Conservation (phyloP, 2,888 invertebrate species). For the Lithophane semibrunnea region DNA sequence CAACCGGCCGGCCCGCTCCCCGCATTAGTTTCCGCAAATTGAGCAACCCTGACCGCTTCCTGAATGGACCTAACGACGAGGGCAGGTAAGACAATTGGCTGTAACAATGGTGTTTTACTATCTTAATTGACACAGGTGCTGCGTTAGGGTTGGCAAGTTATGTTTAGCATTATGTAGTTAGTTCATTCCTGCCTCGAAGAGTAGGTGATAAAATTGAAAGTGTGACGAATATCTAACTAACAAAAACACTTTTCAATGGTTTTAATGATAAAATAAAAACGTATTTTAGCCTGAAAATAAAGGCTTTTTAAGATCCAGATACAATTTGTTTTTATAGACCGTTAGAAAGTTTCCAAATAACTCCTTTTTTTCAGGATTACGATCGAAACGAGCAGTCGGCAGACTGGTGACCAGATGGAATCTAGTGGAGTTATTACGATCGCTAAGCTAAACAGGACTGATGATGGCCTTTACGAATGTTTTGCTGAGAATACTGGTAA, state of each 20-base stretch:
- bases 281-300: slow-evolving; percentile 28
- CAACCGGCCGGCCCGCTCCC: slow-evolving; percentile 95
- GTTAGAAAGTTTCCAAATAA: slow-evolving; percentile 18
- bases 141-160: slow-evolving; percentile 19
- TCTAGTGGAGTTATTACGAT: slow-evolving; percentile 93
- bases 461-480: slow-evolving; percentile 97
- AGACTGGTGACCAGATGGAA: slow-evolving; percentile 87
- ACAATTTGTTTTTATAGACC: slow-evolving; percentile 39
- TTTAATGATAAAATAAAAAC: background rate
- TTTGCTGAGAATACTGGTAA: slow-evolving; percentile 94
- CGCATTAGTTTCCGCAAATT: slow-evolving; percentile 94
- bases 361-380: slow-evolving; percentile 87
- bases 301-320: slow-evolving; percentile 31
- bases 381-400: slow-evolving; percentile 89
- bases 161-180: slow-evolving; percentile 12
- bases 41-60: slow-evolving; percentile 91
- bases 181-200: slow-evolving; percentile 14
- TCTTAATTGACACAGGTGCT: slow-evolving; percentile 62
- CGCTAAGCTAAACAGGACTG: slow-evolving; percentile 91
- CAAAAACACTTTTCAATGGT: slow-evolving; percentile 9
- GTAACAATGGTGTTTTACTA: slow-evolving; percentile 63
- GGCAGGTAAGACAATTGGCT: slow-evolving; percentile 80
- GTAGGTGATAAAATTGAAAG: background rate
- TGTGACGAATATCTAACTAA: background rate
- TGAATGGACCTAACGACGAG: slow-evolving; percentile 92